Evolutionary conservation across 2,113 vertebrate genomes (phyloP).

Genomic region (Aptenodytes patagonicus): DNA sequence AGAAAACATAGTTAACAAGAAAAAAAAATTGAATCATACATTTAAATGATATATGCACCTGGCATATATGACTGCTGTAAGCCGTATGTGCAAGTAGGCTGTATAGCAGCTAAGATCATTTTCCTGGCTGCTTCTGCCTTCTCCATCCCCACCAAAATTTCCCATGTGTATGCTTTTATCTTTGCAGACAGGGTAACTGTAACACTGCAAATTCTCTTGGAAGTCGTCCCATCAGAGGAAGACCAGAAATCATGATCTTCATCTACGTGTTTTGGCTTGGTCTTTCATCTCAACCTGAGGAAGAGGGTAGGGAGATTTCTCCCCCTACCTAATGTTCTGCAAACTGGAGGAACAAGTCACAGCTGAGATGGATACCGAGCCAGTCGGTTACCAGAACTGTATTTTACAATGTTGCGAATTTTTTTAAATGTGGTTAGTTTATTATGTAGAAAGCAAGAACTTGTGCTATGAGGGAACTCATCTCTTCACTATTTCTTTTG

Average conservation of each 20-base stretch:
- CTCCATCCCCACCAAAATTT: background rate
- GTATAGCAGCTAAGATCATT: background rate
- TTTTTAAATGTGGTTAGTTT: background rate
- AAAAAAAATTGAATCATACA: background rate
- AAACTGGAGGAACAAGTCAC: background rate
- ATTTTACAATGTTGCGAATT: background rate
- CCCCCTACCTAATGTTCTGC: background rate
- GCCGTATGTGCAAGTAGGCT: background rate
- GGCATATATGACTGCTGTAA: background rate
- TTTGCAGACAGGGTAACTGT: conserved; percentile 81
- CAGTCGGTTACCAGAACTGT: background rate
- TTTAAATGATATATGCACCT: background rate
- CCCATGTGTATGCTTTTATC: conserved; percentile 24
- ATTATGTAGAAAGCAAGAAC: background rate
- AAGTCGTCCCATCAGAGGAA: conserved; percentile 86
- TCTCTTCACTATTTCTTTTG: background rate
- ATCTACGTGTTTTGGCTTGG: background rate
- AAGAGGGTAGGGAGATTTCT: background rate
- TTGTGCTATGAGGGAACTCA: background rate
- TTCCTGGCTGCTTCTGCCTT: background rate
- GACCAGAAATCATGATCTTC: conserved; percentile 62
- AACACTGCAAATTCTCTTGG: conserved; percentile 87
- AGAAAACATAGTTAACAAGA: background rate
- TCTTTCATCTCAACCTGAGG: background rate
- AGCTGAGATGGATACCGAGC: background rate